Evolutionary conservation across 2,113 vertebrate genomes (phyloP).

Genomic region (Vireo altiloquus): DNA sequence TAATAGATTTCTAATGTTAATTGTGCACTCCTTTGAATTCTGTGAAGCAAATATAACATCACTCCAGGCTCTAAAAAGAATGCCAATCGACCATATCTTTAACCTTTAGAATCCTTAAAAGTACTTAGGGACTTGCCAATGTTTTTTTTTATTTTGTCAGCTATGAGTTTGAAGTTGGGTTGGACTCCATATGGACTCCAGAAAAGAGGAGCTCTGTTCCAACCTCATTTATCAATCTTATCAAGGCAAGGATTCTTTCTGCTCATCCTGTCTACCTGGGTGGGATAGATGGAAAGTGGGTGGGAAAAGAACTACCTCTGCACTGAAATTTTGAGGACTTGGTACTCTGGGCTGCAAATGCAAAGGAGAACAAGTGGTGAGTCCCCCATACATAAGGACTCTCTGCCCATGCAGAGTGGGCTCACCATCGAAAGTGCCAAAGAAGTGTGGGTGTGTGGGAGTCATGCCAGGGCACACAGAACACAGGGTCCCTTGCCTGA

Average conservation of each 20-base stretch:
- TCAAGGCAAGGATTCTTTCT: constrained; percentile 56
- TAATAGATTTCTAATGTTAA: background rate
- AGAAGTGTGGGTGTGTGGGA: background rate
- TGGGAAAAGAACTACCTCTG: constrained; percentile 15
- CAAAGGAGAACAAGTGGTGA: background rate
- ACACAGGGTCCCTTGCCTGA: background rate
- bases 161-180: constrained; percentile 26
- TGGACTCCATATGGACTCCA: constrained; percentile 60
- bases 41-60: constrained; percentile 1
- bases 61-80: constrained; percentile 26
- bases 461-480: background rate
- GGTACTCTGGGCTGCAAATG: background rate
- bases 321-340: background rate
- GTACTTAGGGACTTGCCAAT: constrained; percentile 18
- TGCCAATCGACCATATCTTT: constrained; percentile 16
- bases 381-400: background rate
- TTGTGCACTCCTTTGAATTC: background rate
- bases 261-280: constrained; percentile 61
- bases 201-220: constrained; percentile 44
- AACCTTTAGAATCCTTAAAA: constrained; percentile 40
- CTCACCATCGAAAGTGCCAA: background rate
- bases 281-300: constrained; percentile 51
- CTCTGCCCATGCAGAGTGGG: background rate
- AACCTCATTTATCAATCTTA: constrained; percentile 57
- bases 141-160: background rate